Evolutionary conservation across 2,888 invertebrate species (phyloP).

Genomic region (Idaea aversata): DNA sequence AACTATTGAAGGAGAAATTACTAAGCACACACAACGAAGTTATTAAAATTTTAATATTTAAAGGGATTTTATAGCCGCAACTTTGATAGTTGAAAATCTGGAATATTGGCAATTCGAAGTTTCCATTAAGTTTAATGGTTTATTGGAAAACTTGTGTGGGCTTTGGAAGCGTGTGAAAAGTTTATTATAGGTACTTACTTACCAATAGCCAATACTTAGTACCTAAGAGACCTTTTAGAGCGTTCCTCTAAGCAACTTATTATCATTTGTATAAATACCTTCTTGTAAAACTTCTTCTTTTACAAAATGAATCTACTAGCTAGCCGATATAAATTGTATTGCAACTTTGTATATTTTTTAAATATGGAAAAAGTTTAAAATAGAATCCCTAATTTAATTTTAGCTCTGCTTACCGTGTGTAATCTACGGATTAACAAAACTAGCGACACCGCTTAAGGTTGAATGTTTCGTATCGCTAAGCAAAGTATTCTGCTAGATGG

Average conservation of each 20-base stretch:
- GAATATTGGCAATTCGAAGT: not conserved
- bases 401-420: conserved; percentile 1
- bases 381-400: not conserved
- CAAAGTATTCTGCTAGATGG: no score
- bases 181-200: not conserved
- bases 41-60: conserved; percentile 5
- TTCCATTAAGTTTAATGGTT: not conserved
- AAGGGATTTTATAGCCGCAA: not conserved
- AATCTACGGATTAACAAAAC: conserved; percentile 27
- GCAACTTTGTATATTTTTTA: not conserved
- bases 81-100: not conserved
- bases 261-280: no score
- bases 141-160: conserved; percentile 1
- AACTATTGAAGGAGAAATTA: conserved; percentile 26
- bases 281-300: not conserved
- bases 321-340: not conserved
- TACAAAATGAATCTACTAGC: not conserved
- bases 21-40: conserved; percentile 35
- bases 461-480: no score
- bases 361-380: not conserved
- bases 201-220: no score
- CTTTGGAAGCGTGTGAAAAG: not conserved
- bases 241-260: no score
- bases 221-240: no score
- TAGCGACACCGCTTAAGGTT: not conserved